Percentiles rank a stretch among this genome's conserved stretches.
Evolutionary conservation across 2,888 invertebrate species (phyloP).

Genomic region (Acronicta psi): DNA sequence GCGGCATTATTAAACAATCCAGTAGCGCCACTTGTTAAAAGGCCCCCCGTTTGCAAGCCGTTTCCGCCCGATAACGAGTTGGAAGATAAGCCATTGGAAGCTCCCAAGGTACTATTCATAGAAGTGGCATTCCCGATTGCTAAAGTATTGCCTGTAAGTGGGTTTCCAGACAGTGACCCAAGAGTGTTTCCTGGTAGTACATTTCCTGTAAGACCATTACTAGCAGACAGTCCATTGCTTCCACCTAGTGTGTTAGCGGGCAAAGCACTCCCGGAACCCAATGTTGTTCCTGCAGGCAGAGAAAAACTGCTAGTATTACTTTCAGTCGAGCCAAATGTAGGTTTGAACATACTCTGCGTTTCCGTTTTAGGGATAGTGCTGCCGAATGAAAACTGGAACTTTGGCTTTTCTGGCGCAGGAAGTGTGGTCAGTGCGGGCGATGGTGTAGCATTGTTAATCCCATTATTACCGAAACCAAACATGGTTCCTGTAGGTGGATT

Average conservation of each 20-base stretch:
- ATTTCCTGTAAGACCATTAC: constrained; percentile 40
- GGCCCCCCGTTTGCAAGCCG: constrained; percentile 47
- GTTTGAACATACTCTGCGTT: constrained; percentile 39
- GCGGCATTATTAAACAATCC: constrained; percentile 63
- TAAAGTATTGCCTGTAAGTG: constrained; percentile 34
- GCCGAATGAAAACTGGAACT: constrained; percentile 75
- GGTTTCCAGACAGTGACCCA: constrained; percentile 15
- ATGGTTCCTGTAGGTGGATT: constrained; percentile 57
- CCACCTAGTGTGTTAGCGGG: constrained; percentile 38
- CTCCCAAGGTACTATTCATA: constrained; percentile 44
- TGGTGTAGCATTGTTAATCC: constrained; percentile 34
- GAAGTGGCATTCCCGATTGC: constrained; percentile 22
- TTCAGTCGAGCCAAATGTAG: constrained; percentile 42
- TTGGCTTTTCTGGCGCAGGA: constrained; percentile 65
- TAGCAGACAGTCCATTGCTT: constrained; percentile 42
- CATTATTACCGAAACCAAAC: constrained; percentile 71
- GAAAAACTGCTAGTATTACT: constrained; percentile 44
- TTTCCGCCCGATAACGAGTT: constrained; percentile 54
- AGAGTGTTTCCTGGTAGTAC: constrained; percentile 28
- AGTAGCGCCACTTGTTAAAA: constrained; percentile 36
- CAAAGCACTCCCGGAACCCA: constrained; percentile 36
- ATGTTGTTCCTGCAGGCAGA: constrained; percentile 36
- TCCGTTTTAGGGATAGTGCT: constrained; percentile 58
- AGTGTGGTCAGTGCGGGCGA: constrained; percentile 30
- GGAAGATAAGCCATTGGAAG: constrained; percentile 51